These are phyloP conservation scores for Notothenia coriiceps DNA, from an alignment of 2,113 vertebrate genomes.

Conservation along the genomic window DNA sequence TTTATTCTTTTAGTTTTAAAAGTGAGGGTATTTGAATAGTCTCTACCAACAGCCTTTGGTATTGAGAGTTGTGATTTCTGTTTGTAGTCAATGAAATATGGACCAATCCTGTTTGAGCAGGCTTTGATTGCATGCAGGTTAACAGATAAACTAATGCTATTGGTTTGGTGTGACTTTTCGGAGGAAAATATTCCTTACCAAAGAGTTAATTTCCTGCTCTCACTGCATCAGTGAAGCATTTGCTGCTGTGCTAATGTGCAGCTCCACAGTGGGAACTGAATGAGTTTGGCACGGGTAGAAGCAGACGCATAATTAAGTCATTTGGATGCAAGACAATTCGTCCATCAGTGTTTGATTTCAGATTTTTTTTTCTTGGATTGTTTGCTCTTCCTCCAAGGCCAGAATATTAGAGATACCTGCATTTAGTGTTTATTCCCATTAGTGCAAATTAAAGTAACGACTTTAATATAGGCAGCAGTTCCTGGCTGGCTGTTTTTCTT, in stretches of 20 bases:
- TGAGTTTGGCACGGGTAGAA: constrained; percentile 8
- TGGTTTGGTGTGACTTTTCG: neutral
- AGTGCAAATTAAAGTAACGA: neutral
- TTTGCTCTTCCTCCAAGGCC: neutral
- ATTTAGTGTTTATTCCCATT: neutral
- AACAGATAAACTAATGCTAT: neutral
- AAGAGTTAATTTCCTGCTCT: constrained; percentile 57
- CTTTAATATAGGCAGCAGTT: constrained; percentile 12
- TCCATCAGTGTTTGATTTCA: constrained; percentile 1
- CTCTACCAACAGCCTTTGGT: neutral
- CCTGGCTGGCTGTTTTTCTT: neutral
- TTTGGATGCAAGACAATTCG: constrained; percentile 42
- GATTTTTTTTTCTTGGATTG: neutral
- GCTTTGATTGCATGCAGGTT: neutral
- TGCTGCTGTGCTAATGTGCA: constrained; percentile 29
- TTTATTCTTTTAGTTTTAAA: too few species aligned
- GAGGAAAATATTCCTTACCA: constrained; percentile 14
- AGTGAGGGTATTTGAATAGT: neutral
- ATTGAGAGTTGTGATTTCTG: neutral
- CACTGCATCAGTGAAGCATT: constrained; percentile 21
- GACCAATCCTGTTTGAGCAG: neutral
- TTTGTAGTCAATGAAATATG: neutral
- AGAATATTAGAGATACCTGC: neutral
- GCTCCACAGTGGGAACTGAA: constrained; percentile 36
- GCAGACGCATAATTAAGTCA: constrained; percentile 31